Evolutionary conservation across 2,797 vertebrate species (phyloP), one percentile per base, ranked within the genome.

Genomic region (Karalla daura): DNA sequence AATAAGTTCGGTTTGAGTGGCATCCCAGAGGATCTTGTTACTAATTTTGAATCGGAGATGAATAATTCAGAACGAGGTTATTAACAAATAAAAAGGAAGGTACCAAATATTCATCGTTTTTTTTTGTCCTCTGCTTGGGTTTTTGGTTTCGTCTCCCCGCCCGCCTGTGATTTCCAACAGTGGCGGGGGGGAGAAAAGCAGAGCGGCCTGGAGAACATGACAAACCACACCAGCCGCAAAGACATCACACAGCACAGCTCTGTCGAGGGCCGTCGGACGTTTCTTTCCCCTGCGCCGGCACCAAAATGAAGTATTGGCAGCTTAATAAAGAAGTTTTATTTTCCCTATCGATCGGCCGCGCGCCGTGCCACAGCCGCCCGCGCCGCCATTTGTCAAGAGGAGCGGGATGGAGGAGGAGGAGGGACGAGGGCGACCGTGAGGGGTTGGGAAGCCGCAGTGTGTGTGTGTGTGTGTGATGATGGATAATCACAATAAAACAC

Each of bases 241-340:
- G 45, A 76, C 40, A 72, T 84, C 81, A 67, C 83, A 69, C 1
- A 2, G 54, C n/a, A 63, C 47, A 39, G 53, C 24, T 1, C 54
- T 43, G 23, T 40, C 12, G 74, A 86, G 78, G 68, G 58, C 66
- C 5, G 56, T 52, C 6, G 64, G 49, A 49, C 55, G 35, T 76
- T 81, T 85, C 10, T 25, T 33, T 75, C 76, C n/a, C 18, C 10
- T 33, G 24, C 40, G 30, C 69, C 12, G 21, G 49, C 59, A 13
- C 63, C 64, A 89, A 82, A 86, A 61, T 84, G 69, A 72, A 89
- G 35, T 91, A 93, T 92, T 68, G 90, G 84, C 93, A 85, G 82
- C 70, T 90, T 76, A 83, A 91, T 93, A 89, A 92, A 89, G 84
- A 90, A 80, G 78, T 86, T 30, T 88, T 88, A 51, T 84, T 76